Evolutionary conservation across 2,797 vertebrate genomes (phyloP).

Genomic region (Arctocebus calabarensis): DNA sequence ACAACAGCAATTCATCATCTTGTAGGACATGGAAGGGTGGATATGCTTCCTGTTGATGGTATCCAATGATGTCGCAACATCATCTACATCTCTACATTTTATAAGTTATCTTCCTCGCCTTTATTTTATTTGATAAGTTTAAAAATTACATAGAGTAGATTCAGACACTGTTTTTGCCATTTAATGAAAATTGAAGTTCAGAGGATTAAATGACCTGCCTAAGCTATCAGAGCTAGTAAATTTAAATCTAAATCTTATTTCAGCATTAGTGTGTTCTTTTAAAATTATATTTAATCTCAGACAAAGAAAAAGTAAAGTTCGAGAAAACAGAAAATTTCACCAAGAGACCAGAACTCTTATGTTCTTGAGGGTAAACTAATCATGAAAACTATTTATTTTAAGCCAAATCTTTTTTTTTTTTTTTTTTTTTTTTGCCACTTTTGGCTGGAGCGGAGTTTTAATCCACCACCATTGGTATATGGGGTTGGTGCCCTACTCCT

Average conservation of each 20-base stretch:
- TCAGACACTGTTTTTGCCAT: background rate
- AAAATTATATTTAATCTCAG: background rate
- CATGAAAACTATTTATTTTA: background rate
- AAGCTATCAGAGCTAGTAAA: background rate
- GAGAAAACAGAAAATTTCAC: conserved; percentile 30
- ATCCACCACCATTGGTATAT: too few relatives aligned
- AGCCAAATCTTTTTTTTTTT: background rate
- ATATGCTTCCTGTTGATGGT: background rate
- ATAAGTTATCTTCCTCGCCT: conserved; percentile 16
- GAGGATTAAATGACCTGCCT: background rate
- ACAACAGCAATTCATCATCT: background rate
- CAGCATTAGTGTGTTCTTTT: background rate
- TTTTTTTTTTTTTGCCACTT: too few relatives aligned
- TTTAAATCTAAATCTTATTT: background rate
- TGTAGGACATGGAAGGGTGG: background rate
- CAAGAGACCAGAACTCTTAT: background rate
- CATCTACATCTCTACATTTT: background rate
- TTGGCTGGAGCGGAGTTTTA: too few relatives aligned
- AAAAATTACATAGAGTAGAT: background rate
- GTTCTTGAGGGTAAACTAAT: background rate
- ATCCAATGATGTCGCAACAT: background rate
- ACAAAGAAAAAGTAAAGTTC: background rate
- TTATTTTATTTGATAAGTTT: conserved; percentile 35
- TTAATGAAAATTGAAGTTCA: conserved; percentile 46
- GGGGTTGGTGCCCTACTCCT: too few relatives aligned